Evolutionary conservation across 2,113 vertebrate genomes (phyloP), one percentile per base, ranked within the genome.

Genomic region (Sander vitreus): DNA sequence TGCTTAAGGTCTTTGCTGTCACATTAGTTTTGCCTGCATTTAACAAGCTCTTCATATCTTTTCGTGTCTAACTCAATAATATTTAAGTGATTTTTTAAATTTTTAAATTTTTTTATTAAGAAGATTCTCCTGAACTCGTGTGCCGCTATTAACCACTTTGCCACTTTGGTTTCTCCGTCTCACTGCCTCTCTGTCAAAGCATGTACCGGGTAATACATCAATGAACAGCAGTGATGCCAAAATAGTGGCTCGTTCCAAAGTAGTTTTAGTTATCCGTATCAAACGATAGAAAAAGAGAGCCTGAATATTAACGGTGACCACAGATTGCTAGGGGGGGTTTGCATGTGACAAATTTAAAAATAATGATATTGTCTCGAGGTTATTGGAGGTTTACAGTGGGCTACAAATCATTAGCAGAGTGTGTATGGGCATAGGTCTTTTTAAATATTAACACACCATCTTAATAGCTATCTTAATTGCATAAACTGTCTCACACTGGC

Each of bases 1-100:
- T 19, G 68, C 77, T 86, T 82, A 69, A 72, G 67, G 86, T 88
- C 66, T 81, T 73, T 66, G 60, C 76, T 71, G 81, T 81, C 83
- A 80, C 50, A 73, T 89, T 78, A 59, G 62, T 48, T 86, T 84
- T 81, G 13, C 57, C 59, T 68, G 66, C 47, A 64, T 74, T 57
- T 58, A 88, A 85, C 69, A 70, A 81, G 65, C 33, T 30, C 66
- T 39, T 81, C 80, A 71, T 47, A 77, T 75, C 67, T 36, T 70
- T 51, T 57, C 25, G 30, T 75, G 39, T 57, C 43, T 10, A 30
- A 30, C 48, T 70, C 62, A 83, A 69, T 84, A 55, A 82, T 65
- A 43, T 58, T 67, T 55, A 63, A 85, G 68, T 69, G 21, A 76
- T 83, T 43, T 86, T 78, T 67, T 12, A n/a, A n/a, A 53, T 76